Evolutionary conservation across 2,888 invertebrate species (phyloP).

Genomic region (Protophormia terraenovae): DNA sequence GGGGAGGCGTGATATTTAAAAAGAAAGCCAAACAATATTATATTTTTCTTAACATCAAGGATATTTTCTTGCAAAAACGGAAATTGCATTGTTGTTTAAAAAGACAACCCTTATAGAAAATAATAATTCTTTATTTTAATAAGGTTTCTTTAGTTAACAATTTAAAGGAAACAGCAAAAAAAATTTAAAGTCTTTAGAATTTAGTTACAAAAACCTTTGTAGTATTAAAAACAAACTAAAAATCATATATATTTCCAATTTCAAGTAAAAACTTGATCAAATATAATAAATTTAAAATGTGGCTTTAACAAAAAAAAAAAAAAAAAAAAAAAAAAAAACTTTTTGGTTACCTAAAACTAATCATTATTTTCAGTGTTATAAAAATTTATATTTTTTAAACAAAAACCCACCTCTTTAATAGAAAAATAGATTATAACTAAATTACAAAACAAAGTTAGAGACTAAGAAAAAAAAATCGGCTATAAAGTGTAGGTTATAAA

Average conservation of each 20-base stretch:
- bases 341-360: constrained; percentile 48
- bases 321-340: constrained; percentile 17
- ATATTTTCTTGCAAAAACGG: background rate
- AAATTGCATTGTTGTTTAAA: background rate
- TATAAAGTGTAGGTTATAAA: constrained; percentile 41
- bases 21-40: too few species aligned
- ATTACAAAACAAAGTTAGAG: background rate
- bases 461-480: background rate
- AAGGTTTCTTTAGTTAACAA: too few species aligned
- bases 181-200: too few species aligned
- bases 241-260: too few species aligned
- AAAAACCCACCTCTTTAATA: constrained; percentile 32
- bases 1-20: too few species aligned
- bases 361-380: constrained; percentile 45
- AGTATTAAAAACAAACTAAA: too few species aligned
- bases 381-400: constrained; percentile 40
- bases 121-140: background rate
- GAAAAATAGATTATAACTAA: constrained; percentile 16
- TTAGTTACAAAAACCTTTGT: too few species aligned
- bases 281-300: constrained; percentile 29
- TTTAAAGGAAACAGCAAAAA: too few species aligned
- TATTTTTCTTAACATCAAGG: background rate
- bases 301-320: background rate
- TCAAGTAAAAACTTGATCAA: background rate
- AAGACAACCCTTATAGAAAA: background rate